Base-by-base conservation (phyloP, 2,888 invertebrate genomes). In the Phengaris alcon region DNA sequence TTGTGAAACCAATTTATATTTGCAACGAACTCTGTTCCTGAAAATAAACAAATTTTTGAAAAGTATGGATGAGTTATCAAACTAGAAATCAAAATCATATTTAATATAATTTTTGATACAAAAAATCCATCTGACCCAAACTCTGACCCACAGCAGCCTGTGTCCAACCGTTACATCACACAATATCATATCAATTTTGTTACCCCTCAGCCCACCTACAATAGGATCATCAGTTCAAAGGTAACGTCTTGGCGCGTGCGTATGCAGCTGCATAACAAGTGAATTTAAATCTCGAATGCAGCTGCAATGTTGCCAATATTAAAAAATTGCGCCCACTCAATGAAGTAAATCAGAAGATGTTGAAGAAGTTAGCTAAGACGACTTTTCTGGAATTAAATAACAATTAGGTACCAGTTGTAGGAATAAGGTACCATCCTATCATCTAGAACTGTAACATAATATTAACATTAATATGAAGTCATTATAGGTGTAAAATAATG, bases 241-340 rank as follows among this genome's bases (percentile, higher is more conserved):
- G 82, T 85, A 84, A 81, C 54, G 72, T 72, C 72, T 54, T 72
- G 54, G 80, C 85, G 82, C 84, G 85, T 84, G 85, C 85, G 82
- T 77, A 80, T 81, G 82, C 75, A 82, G 77, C 76, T 79, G 78
- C 75, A 46, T 55, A 72, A 74, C 74, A 76, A 76, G 76, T 76
- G 76, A 73, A 72, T 59, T 74, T 15, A 44, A 78, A 79, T 77
- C 79, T 78, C 35, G 52, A 54, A 72, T 22, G 72, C 72, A 72
- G 72, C 72, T 72, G 72, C 72, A 72, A 13, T 72, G 54, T 72
- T 72, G 72, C 72, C 52, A 52, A 72, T 52, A 64, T 35, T 12
- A 64, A 64, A 64, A 64, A 48, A 7, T 48, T 10, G 2, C 64
- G 35, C 64, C 64, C 64, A 22, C 64, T 35, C 35, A 35, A 64